phyloP scores from a whole-genome alignment of 2,113 vertebrate species.

The Macquaria ambigua region DNA sequence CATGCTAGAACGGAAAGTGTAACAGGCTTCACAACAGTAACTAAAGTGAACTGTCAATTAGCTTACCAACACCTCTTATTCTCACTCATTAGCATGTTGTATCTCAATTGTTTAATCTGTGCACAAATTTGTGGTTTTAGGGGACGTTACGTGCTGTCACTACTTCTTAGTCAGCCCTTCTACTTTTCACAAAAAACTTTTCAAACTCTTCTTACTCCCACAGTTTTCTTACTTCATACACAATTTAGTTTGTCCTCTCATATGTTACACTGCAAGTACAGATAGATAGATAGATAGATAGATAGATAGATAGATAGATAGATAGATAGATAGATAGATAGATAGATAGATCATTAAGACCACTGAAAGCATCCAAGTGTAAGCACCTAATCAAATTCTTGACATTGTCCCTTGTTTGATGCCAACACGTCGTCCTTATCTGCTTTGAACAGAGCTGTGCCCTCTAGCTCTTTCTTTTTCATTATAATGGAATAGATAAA shows the following conservation, averaged over 20 bases:
- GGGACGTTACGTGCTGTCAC: not conserved
- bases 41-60: no score
- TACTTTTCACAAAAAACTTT: no score
- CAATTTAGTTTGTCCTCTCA: no score
- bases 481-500: conserved; percentile 63
- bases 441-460: conserved; percentile 35
- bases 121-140: not conserved
- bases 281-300: no score
- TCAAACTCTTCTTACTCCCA: no score
- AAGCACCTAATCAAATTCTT: conserved; percentile 19
- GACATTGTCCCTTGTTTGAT: conserved; percentile 43
- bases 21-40: no score
- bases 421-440: conserved; percentile 33
- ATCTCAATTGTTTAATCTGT: not conserved
- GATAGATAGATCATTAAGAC: conserved; percentile 1
- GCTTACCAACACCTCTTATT: not conserved
- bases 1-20: no score
- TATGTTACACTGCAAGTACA: no score
- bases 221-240: no score
- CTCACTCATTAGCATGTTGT: no score
- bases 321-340: conserved; percentile 3
- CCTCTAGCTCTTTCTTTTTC: conserved; percentile 47
- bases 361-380: not conserved
- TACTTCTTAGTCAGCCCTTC: not conserved
- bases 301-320: not conserved